Evolutionary conservation across 1,140 invertebrate genomes (phyloP).

Genomic region (Zophobas morio): DNA sequence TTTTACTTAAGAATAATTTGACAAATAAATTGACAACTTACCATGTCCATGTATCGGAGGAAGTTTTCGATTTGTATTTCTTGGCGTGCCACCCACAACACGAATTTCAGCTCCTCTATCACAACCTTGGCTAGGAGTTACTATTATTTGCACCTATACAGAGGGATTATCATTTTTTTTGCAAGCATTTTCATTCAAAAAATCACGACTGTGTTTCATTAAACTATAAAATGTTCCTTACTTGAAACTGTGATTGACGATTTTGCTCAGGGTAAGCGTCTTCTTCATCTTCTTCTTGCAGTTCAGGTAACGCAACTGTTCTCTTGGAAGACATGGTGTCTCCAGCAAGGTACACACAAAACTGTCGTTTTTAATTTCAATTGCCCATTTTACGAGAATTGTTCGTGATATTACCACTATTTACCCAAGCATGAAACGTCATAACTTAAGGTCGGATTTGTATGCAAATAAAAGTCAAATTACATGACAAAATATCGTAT

Average conservation of each 20-base stretch:
- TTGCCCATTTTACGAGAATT: slow-evolving; percentile 47
- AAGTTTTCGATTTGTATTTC: slow-evolving; percentile 27
- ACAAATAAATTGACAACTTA: slow-evolving; percentile 18
- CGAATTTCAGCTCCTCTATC: slow-evolving; percentile 61
- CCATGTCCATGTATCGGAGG: slow-evolving; percentile 13
- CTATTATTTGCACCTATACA: slow-evolving; percentile 61
- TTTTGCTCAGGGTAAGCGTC: not conserved
- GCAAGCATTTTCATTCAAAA: not conserved
- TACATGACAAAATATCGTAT: no score
- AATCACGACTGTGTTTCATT: not conserved
- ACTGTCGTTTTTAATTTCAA: slow-evolving; percentile 47
- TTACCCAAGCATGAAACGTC: slow-evolving; percentile 34
- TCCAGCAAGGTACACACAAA: not conserved
- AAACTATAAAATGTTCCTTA: not conserved
- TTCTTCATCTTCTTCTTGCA: slow-evolving; percentile 38
- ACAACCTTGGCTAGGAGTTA: slow-evolving; percentile 56
- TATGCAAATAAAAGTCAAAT: slow-evolving; percentile 26
- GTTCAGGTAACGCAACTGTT: slow-evolving; percentile 9
- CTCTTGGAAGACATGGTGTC: slow-evolving; percentile 25
- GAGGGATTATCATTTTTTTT: not conserved
- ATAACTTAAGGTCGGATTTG: slow-evolving; percentile 38
- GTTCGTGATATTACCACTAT: slow-evolving; percentile 51
- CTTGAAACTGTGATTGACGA: slow-evolving; percentile 36
- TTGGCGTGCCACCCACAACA: slow-evolving; percentile 60
- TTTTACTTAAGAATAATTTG: not conserved